Evolutionary conservation across 2,888 invertebrate genomes (phyloP).

Genomic region (Pristionchus mayeri): DNA sequence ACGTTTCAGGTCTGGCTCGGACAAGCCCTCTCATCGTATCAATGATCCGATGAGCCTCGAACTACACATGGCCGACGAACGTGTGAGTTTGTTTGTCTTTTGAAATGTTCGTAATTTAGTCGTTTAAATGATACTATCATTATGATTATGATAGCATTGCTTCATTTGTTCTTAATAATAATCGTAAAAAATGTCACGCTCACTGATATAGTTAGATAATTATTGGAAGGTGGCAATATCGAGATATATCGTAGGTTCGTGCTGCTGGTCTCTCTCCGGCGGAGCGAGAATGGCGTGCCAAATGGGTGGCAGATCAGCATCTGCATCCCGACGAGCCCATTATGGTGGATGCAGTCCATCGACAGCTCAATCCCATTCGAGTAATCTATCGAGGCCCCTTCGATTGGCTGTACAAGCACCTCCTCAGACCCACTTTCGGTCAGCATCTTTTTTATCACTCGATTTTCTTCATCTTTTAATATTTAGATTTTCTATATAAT

Average conservation of each 20-base stretch:
- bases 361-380: slow-evolving; percentile 75
- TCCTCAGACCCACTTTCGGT: slow-evolving; percentile 74
- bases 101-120: not conserved
- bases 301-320: slow-evolving; percentile 72
- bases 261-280: slow-evolving; percentile 71
- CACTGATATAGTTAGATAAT: not conserved
- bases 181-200: not conserved
- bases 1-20: slow-evolving; percentile 55
- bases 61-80: slow-evolving; percentile 73
- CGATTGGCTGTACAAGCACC: slow-evolving; percentile 74
- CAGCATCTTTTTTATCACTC: slow-evolving; percentile 46
- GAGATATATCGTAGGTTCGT: slow-evolving; percentile 56
- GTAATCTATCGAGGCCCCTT: slow-evolving; percentile 72
- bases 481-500: too few relatives aligned
- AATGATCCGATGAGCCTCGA: slow-evolving; percentile 75
- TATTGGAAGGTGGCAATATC: too few relatives aligned
- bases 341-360: slow-evolving; percentile 73
- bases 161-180: not conserved
- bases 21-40: slow-evolving; percentile 71
- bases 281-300: slow-evolving; percentile 74
- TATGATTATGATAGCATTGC: not conserved
- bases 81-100: slow-evolving; percentile 51
- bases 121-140: not conserved
- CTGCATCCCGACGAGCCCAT: slow-evolving; percentile 76
- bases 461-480: too few relatives aligned